Evolutionary conservation across 1,140 invertebrate species (phyloP), one percentile per base, ranked within the genome.

Genomic region (Drosophila lacteicornis): DNA sequence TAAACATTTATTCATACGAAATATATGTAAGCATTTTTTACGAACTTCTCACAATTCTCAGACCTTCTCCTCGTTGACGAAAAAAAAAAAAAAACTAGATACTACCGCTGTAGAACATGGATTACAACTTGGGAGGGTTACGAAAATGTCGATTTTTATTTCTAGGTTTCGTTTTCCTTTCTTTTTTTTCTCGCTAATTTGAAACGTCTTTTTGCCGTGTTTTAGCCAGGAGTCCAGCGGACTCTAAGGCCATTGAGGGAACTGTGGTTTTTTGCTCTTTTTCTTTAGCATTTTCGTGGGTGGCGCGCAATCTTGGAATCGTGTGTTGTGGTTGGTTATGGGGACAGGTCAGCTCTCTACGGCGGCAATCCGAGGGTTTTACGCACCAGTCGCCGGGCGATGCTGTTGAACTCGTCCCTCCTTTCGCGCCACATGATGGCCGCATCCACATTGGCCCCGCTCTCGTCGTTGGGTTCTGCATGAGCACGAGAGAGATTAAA

Each of bases 371-470:
- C 96, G 17, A 99, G 94, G 5, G 98, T 99, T 94, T 98, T 98
- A 69, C 97, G 94, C 25, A 99, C 99, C 68, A 99, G 94, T 91
- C 95, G 95, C 91, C 98, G 96, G 12, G 99, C 98, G 82, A 99
- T 99, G 93, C 95, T 96, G 81, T 99, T 97, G 93, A 99, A 99
- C 93, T 99, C 97, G 22, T 96, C 94, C 38, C 98, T 94, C 93
- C 99, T 96, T 92, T 99, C 99, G 66, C 99, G 94, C 98, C 98
- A 99, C 97, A 99, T 99, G 94, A 99, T 99, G 0, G 99, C 99
- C 7, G 99, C 99, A 94, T 99, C 99, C 0, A 99, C 99, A 94
- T 99, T 99, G 1, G 99, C 99, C 30, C 99, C 98, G 93, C 98
- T 99, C 93, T 99, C 99, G 93, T 99, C 99, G 94, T 99, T 99